Evolutionary conservation across 1,140 invertebrate species (phyloP).

Genomic region (Gryllus bimaculatus): DNA sequence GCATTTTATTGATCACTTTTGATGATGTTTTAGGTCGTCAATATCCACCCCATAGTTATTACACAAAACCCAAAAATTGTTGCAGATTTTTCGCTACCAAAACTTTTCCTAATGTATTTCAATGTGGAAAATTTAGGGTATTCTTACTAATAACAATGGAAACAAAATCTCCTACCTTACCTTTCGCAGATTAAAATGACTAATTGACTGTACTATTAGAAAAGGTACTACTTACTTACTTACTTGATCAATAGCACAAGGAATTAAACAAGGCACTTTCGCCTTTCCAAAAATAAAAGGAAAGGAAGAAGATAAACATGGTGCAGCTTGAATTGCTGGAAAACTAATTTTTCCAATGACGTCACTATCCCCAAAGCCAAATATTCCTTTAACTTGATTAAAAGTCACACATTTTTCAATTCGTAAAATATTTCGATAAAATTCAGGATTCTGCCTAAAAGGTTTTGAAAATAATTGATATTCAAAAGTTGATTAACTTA

Average conservation of each 20-base stretch:
- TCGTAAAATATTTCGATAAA: constrained; percentile 86
- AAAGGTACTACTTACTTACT: constrained; percentile 3
- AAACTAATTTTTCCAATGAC: constrained; percentile 96
- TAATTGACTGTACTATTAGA: too few relatives aligned
- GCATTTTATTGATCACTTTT: too few relatives aligned
- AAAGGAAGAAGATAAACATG: constrained; percentile 90
- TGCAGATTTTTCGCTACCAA: too few relatives aligned
- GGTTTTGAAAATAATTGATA: not conserved
- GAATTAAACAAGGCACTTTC: constrained; percentile 87
- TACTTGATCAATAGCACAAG: constrained; percentile 97
- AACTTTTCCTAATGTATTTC: too few relatives aligned
- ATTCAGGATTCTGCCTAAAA: constrained; percentile 68
- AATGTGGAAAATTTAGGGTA: too few relatives aligned
- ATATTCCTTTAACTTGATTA: constrained; percentile 93
- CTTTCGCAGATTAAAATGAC: too few relatives aligned
- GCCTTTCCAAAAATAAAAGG: constrained; percentile 84
- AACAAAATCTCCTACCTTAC: too few relatives aligned
- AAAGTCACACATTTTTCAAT: constrained; percentile 91
- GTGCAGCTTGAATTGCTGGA: constrained; percentile 92
- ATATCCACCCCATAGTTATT: too few relatives aligned
- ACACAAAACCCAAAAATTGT: too few relatives aligned
- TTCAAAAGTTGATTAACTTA: not conserved
- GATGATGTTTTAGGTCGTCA: too few relatives aligned
- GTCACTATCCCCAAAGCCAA: constrained; percentile 94
- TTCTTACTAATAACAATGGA: too few relatives aligned